Base-by-base conservation (phyloP, 1,140 invertebrate species). In the Colletes latitarsis region DNA sequence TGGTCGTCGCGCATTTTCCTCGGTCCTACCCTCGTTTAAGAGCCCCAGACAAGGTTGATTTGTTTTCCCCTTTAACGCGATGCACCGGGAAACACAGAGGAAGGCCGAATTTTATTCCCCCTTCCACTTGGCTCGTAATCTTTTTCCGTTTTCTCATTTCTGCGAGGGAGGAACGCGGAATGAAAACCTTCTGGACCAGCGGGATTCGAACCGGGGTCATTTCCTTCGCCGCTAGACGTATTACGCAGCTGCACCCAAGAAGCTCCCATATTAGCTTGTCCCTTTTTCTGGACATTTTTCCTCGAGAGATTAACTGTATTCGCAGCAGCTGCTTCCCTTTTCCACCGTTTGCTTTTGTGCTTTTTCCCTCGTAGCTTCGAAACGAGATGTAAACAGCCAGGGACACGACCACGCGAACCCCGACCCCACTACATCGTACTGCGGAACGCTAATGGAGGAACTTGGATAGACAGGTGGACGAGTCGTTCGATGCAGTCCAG, bases 241-340 rank as follows among this genome's bases (percentile, higher is more conserved):
- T 21, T 9, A 41, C 10, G 30, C 21, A 58, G 57, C 57, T 6
- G 30, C 43, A 39, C n/a, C 62, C 21, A 30, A 39, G 19, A 30
- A 10, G 49, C 19, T 60, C 30, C 30, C 12, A 53, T 5, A 70
- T 73, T 66, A 73, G 63, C 49, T 43, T 73, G 60, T 73, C 77
- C 21, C 5, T 62, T 73, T 21, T 41, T 52, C 4, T 15, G 39
- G 60, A 63, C 30, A 64, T 55, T 62, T 64, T 63, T 78, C 41
- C 12, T 39, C 21, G 41, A 9, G 39, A 62, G 69, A 72, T 78
- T 78, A 78, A 71, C 68, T n/a, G 46, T 41, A 46, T 71, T 71
- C 62, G 68, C 5, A 41, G 68, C 76, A 39, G 67, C 67, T 58
- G 53, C 12, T 46, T 8, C 70, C 4, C 1, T 3, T 43, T 39